Conservation (phyloP, 2,113 vertebrate genomes). For the Capricornis sumatraensis region DNA sequence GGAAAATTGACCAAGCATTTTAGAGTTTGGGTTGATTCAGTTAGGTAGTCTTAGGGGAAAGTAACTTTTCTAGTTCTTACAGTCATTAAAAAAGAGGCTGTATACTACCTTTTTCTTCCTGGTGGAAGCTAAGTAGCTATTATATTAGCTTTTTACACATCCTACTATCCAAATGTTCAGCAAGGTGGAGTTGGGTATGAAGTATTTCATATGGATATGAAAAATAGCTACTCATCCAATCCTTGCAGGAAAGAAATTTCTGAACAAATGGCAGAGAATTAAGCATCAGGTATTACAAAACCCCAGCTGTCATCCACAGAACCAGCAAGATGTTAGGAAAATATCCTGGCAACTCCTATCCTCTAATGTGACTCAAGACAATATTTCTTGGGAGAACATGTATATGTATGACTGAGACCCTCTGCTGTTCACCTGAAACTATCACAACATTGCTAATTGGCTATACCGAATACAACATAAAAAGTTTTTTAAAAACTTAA, state of each 20-base stretch:
- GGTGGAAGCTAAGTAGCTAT: not conserved
- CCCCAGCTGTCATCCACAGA: not conserved
- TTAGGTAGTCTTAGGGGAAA: not conserved
- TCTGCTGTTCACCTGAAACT: not conserved
- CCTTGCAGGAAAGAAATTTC: constrained; percentile 44
- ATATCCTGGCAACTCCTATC: not conserved
- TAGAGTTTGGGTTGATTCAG: not conserved
- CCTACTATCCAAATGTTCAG: not conserved
- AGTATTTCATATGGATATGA: not conserved
- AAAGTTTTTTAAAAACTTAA: not conserved
- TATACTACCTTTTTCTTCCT: not conserved
- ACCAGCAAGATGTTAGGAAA: not conserved
- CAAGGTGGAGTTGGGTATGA: not conserved
- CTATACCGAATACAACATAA: not conserved
- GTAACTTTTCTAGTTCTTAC: not conserved
- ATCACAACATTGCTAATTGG: not conserved
- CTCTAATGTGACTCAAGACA: not conserved
- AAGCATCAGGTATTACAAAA: constrained; percentile 41
- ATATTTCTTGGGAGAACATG: not conserved
- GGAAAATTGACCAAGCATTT: not conserved
- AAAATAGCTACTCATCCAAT: constrained; percentile 22
- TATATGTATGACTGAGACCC: not conserved
- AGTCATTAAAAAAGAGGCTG: not conserved
- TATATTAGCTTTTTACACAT: not conserved
- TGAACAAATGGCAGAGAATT: not conserved